These are phyloP conservation scores for Podarcis lilfordi DNA, from an alignment of 2,797 vertebrate genomes.

Conservation along the genomic window DNA sequence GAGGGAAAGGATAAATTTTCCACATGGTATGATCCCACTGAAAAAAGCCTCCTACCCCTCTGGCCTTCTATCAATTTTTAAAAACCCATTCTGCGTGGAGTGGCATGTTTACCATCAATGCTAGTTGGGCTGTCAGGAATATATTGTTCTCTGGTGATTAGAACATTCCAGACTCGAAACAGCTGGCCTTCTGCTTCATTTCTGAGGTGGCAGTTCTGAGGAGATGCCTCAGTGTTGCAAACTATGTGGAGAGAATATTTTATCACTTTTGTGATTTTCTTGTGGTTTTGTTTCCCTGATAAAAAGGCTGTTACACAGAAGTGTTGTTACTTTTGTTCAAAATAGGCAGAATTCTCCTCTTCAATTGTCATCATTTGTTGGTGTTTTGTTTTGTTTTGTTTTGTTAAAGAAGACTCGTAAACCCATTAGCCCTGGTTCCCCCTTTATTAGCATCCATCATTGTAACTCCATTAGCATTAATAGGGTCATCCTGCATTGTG, in stretches of 20 bases:
- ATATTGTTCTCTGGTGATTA: background rate
- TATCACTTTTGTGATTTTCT: background rate
- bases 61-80: background rate
- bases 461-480: background rate
- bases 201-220: background rate
- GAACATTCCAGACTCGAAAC: background rate
- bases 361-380: background rate
- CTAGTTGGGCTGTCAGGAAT: background rate
- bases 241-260: background rate
- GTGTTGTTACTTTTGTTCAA: constrained; percentile 5
- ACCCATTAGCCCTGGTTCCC: background rate
- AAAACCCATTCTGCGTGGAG: background rate
- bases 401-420: background rate
- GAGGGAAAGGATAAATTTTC: too few species aligned
- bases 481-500: constrained; percentile 6
- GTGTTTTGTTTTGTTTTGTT: background rate
- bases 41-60: background rate
- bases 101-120: background rate
- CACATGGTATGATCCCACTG: background rate
- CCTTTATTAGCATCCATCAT: background rate
- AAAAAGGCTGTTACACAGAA: constrained; percentile 1
- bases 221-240: background rate
- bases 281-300: background rate
- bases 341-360: background rate
- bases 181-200: background rate